phyloP scores from a whole-genome alignment of 2,797 vertebrate species.

The Melanotaenia parkinsoni region DNA sequence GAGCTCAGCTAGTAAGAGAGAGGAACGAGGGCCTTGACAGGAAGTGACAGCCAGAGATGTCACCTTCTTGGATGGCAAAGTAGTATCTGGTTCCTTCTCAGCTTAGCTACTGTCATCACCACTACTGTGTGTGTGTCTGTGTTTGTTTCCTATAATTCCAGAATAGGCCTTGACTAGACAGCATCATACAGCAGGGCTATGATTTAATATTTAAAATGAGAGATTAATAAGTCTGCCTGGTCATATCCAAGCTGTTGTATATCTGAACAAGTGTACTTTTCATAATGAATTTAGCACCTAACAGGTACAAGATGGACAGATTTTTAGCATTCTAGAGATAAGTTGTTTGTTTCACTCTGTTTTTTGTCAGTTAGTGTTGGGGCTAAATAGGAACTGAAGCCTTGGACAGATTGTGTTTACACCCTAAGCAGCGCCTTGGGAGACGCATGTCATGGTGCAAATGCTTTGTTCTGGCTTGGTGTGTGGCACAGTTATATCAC shows the following conservation, averaged over 20 bases:
- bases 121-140: background rate
- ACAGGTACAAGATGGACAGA: background rate
- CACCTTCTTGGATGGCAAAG: slow-evolving; percentile 41
- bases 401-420: slow-evolving; percentile 71
- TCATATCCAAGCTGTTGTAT: background rate
- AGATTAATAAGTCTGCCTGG: background rate
- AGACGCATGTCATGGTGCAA: slow-evolving; percentile 70
- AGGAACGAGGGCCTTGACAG: slow-evolving; percentile 60
- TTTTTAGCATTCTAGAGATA: slow-evolving; percentile 7
- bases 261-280: slow-evolving; percentile 2
- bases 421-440: slow-evolving; percentile 73
- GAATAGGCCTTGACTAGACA: background rate
- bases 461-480: slow-evolving; percentile 66
- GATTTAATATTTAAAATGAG: slow-evolving; percentile 2
- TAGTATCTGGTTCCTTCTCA: slow-evolving; percentile 33
- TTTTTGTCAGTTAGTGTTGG: slow-evolving; percentile 52
- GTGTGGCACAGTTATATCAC: slow-evolving; percentile 79
- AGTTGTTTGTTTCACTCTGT: slow-evolving; percentile 20
- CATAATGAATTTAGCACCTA: slow-evolving; percentile 1
- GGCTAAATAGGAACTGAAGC: slow-evolving; percentile 57
- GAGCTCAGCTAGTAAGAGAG: slow-evolving; percentile 53
- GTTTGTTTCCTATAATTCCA: background rate
- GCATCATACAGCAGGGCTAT: background rate
- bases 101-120: background rate
- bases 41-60: slow-evolving; percentile 63